phyloP scores from a whole-genome alignment of 2,113 vertebrate genomes.

The Peromyscus maniculatus region DNA sequence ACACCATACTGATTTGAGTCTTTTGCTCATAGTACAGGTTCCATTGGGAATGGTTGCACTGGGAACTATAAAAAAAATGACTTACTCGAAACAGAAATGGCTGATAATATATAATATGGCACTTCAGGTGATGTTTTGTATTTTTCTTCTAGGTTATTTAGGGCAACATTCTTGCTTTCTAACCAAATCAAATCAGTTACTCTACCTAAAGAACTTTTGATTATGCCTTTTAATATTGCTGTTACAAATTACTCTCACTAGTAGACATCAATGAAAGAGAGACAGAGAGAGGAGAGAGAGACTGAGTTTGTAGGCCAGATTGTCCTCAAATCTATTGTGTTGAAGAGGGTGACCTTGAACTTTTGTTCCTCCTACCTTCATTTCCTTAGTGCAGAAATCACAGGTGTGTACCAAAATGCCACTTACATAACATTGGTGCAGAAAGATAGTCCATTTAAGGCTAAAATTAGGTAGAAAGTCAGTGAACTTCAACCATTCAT shows the following conservation, averaged over 20 bases:
- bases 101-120: not conserved
- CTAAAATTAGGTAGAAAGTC: slow-evolving; percentile 53
- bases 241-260: slow-evolving; percentile 56
- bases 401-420: not conserved
- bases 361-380: not conserved
- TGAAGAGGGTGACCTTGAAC: not conserved
- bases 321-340: not conserved
- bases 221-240: slow-evolving; percentile 53
- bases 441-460: slow-evolving; percentile 23
- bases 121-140: not conserved
- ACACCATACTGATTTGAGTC: not conserved
- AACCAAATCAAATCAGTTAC: slow-evolving; percentile 42
- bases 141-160: slow-evolving; percentile 40
- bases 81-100: not conserved
- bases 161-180: not conserved
- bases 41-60: not conserved
- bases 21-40: not conserved
- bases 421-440: slow-evolving; percentile 23
- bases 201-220: not conserved
- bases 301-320: not conserved
- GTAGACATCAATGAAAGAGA: not conserved
- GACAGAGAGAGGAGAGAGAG: not conserved
- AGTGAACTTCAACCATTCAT: slow-evolving; percentile 56
- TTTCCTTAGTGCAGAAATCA: not conserved
- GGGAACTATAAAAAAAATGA: not conserved